phyloP scores from a whole-genome alignment of 2,888 invertebrate species.

The Napeogenes sylphis region DNA sequence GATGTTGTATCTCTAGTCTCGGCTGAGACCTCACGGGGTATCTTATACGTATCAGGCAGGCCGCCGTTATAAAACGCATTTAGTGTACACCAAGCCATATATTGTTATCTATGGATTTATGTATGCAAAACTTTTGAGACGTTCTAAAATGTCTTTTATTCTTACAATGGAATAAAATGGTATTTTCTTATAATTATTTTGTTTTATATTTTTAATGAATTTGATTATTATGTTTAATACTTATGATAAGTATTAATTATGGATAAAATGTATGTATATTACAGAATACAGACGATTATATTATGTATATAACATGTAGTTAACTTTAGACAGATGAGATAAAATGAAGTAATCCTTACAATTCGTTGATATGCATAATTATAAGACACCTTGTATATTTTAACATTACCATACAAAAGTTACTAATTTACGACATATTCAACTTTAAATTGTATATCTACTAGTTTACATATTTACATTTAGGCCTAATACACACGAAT shows the following conservation, averaged over 20 bases:
- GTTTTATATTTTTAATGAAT: too few relatives aligned
- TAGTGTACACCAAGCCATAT: conserved; percentile 1
- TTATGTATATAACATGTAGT: conserved; percentile 20
- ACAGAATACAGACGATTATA: conserved; percentile 6
- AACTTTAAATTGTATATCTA: conserved; percentile 35
- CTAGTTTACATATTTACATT: conserved; percentile 68
- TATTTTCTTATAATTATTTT: too few relatives aligned
- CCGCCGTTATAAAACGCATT: background rate
- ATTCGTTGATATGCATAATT: conserved; percentile 77
- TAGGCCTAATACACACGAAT: conserved; percentile 36
- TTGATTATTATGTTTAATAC: too few relatives aligned
- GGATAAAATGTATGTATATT: conserved; percentile 9
- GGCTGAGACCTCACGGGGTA: conserved; percentile 27
- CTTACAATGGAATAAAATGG: background rate
- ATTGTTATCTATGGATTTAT: background rate
- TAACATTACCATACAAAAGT: conserved; percentile 63
- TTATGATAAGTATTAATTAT: conserved; percentile 7
- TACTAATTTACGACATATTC: conserved; percentile 41
- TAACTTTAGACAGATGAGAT: conserved; percentile 26
- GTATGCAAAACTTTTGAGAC: background rate
- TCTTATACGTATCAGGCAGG: conserved; percentile 20
- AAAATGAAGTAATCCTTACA: conserved; percentile 48
- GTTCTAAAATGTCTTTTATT: background rate
- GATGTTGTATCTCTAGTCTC: conserved; percentile 29
- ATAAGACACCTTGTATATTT: conserved; percentile 75